Base-by-base conservation (phyloP, 1,140 invertebrate species). In the Whitmania pigra region DNA sequence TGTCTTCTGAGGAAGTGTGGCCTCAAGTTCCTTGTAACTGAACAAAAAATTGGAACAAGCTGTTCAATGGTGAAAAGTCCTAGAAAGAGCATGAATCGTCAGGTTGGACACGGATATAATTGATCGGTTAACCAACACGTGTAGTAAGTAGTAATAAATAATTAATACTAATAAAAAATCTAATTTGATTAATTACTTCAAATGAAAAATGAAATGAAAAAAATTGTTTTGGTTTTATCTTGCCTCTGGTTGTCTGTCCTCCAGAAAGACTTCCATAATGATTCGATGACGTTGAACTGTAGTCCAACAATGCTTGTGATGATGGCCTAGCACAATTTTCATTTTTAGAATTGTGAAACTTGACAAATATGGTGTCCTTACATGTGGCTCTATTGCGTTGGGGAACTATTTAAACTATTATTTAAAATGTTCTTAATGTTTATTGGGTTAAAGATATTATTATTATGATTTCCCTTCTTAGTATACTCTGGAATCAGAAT, bases 191-290 rank as follows among this genome's bases (percentile, higher is more conserved):
- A n/a, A n/a, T 18, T 63, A 15, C 29, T 13, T 1, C 22, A 4
- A 5, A 2, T 57, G 20, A 63, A 63, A 63, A 63, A 63, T 63
- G 29, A n/a, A 63, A 20, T 20, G 57, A 1, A 15, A 63, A 11
- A 20, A 20, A 7, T 13, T 2, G 2, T 25, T 63, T 63, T 49
- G 31, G 31, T 6, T 15, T 53, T n/a, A 3, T 0, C 49, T 49
- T n/a, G 15, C 49, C 22, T 49, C 69, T 53, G 31, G n/a, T 54
- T 22, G 25, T 25, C 69, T 20, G 69, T 88, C 75, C 92, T 86
- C 93, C 93, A 97, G 83, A 97, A 97, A 78, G 90, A 88, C 75
- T 91, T 87, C 88, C 93, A 95, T 17, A 95, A 83, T 55, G 88
- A 89, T 82, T 96, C 93, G 66, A 96, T 88, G 0, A 90, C 89